Base-by-base conservation (phyloP, 2,888 invertebrate species). In the Eilema caniola region DNA sequence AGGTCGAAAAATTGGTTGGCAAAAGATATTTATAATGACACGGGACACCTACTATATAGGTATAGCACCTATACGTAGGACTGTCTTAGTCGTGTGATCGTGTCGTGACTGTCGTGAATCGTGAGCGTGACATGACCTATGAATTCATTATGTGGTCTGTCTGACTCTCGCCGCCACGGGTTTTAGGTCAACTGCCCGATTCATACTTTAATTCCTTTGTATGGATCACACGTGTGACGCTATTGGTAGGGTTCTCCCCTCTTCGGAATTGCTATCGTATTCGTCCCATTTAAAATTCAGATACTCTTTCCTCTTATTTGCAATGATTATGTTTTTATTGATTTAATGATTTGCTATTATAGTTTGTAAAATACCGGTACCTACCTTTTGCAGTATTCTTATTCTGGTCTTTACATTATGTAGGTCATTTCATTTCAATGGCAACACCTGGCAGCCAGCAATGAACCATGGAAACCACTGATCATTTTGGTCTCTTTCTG, bases 131-230 rank as follows among this genome's bases (percentile, higher is more conserved):
- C 77, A 73, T 80, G 85, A 85, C 84, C 83, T 83, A 84, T 85
- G 86, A 82, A 88, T 87, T 80, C 67, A 84, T 88, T 84, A 84
- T 47, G 56, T 47, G n/a, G 68, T 74, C 57, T 31, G 68, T 74
- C 57, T 31, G 24, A 57, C 66, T 77, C 73, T 66, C 70, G 41
- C 59, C 69, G 41, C 31, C 69, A 74, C 23, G 16, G n/a, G 31
- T 80, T 85, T 81, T 81, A 81, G 88, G 86, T 86, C 88, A 86
- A 80, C 82, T 79, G 78, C 74, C 81, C 76, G 67, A 73, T 68
- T 62, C 53, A 62, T 62, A 72, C 73, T 66, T 66, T 56, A 62
- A 69, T 60, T 72, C 68, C 72, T 70, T 73, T 75, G 67, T 60
- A 41, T n/a, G 12, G 33, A n/a, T 53, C 11, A 31, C 31, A 31